Base-by-base conservation (phyloP, 1,140 invertebrate species). In the Papilio polytes region DNA sequence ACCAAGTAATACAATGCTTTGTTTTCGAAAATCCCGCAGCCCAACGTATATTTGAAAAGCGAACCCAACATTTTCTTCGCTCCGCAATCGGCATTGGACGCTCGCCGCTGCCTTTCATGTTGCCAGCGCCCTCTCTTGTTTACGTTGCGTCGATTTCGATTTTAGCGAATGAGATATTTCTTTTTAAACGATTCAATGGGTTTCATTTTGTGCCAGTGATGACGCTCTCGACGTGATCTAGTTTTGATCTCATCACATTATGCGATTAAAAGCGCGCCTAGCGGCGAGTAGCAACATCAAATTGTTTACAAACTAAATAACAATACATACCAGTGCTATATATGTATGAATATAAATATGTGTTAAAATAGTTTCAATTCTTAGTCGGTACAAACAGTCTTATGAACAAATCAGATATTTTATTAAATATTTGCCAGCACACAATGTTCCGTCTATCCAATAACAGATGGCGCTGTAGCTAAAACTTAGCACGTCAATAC, bases 401-500 rank as follows among this genome's bases (percentile, higher is more conserved):
- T 10, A 1, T 1, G 13, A 13, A 7, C 6, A 6, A n/a, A 53
- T 18, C 13, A n/a, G 51, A 13, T 15, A 10, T 9, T 20, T 22
- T 59, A 59, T 26, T 20, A 41, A 41, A 41, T 41, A 41, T 41
- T 41, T 41, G 36, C 36, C n/a, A 20, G n/a, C n/a, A 66, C 13
- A 63, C 22, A 74, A 20, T 63, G 20, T 18, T 78, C 81, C 66
- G 18, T n/a, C 66, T 15, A 53, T 9, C 59, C 31, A 31, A 51
- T 22, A 59, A 83, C 74, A 91, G 90, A 89, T 90, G 89, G 87
- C 89, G 87, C 84, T 83, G 48, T 66, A 18, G 51, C 77, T n/a
- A 83, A 82, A 85, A 80, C 66, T 74, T 74, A 79, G 81, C 76
- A 84, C 86, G 86, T 91, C 88, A 86, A 92, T 92, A 90, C 84